Conservation (phyloP, 2,888 invertebrate genomes). For the Andrena bicolor region DNA sequence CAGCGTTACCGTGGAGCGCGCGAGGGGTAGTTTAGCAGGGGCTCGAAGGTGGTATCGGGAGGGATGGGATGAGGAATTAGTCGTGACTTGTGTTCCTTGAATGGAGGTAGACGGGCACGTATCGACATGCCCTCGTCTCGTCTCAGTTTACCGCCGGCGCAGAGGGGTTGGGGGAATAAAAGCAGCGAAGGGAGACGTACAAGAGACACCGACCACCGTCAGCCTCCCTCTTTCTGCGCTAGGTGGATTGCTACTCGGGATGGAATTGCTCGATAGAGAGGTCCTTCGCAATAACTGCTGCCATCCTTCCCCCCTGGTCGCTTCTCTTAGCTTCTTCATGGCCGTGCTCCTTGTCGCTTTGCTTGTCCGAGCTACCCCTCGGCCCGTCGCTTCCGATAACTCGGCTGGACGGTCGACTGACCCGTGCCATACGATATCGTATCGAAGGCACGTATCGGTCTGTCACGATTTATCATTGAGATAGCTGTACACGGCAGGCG, state of each 20-base stretch:
- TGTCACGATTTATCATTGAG: conserved; percentile 71
- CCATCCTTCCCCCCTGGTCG: background rate
- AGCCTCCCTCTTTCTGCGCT: background rate
- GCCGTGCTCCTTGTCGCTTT: conserved; percentile 13
- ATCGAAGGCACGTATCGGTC: conserved; percentile 61
- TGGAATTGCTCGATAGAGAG: conserved; percentile 70
- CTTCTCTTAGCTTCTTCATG: background rate
- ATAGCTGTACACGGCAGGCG: conserved; percentile 37
- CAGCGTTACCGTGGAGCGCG: background rate
- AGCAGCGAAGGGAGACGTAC: conserved; percentile 25
- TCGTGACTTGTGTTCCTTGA: conserved; percentile 34
- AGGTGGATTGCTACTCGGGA: conserved; percentile 66
- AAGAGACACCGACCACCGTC: conserved; percentile 17
- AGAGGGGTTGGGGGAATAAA: conserved; percentile 12
- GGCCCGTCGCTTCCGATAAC: conserved; percentile 68
- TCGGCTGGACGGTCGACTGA: conserved; percentile 52
- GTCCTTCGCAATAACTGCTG: conserved; percentile 70
- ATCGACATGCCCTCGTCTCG: conserved; percentile 3
- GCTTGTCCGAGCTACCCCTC: conserved; percentile 22
- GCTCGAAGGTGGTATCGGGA: conserved; percentile 34
- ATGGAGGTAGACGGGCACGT: conserved; percentile 37
- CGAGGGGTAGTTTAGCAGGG: conserved; percentile 2
- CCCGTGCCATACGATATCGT: conserved; percentile 42
- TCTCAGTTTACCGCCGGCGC: conserved; percentile 19
- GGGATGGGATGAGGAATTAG: conserved; percentile 62